Evolutionary conservation across 2,113 vertebrate species (phyloP).

Genomic region (Macrotus californicus): DNA sequence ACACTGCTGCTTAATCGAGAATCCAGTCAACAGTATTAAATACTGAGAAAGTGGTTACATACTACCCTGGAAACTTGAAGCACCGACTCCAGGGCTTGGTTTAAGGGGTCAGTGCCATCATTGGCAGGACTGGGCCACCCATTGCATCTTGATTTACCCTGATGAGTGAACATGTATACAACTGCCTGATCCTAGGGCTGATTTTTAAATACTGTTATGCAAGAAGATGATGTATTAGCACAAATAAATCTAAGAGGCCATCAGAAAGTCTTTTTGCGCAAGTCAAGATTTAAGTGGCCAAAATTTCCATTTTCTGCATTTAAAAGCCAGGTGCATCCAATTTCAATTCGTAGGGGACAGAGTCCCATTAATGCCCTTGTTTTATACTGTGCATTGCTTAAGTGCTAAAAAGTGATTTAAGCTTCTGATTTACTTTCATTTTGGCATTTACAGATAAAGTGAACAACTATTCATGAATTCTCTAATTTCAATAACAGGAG

Average conservation of each 20-base stretch:
- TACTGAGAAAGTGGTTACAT: not conserved
- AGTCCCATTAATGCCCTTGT: not conserved
- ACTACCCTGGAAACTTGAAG: not conserved
- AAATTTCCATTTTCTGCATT: not conserved
- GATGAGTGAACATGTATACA: not conserved
- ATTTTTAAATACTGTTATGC: not conserved
- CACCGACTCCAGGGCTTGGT: not conserved
- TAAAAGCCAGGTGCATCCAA: not conserved
- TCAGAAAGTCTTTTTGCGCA: not conserved
- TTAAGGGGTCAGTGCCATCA: not conserved
- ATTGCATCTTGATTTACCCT: not conserved
- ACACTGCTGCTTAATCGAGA: not conserved
- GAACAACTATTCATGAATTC: not conserved
- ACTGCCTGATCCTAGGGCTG: not conserved
- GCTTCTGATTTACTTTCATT: not conserved
- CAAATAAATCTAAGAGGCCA: not conserved
- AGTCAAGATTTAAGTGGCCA: not conserved
- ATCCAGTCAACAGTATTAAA: not conserved
- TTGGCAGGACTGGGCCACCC: no score
- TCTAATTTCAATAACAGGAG: not conserved
- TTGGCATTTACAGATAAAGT: not conserved
- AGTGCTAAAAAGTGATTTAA: not conserved
- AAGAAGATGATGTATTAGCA: not conserved
- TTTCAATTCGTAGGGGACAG: not conserved
- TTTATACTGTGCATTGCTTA: not conserved